Evolutionary conservation across 1,140 invertebrate species (phyloP).

Genomic region (Drosophila pseudoananassae): DNA sequence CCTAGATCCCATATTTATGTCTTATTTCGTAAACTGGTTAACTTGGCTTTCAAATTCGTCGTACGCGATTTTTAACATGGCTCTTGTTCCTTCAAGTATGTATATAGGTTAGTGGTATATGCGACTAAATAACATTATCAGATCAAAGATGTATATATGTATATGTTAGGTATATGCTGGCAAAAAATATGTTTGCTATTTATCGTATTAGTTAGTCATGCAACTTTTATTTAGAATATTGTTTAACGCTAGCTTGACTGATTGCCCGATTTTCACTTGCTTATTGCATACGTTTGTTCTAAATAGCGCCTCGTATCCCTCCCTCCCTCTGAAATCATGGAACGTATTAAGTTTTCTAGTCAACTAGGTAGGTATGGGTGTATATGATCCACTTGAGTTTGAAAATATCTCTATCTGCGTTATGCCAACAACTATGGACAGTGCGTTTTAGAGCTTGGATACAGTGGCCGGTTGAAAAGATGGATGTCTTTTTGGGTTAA

Average conservation of each 20-base stretch:
- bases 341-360: conserved; percentile 54
- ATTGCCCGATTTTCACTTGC: conserved; percentile 67
- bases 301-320: conserved; percentile 19
- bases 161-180: conserved; percentile 60
- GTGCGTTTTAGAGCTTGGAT: conserved; percentile 24
- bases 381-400: conserved; percentile 53
- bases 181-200: conserved; percentile 63
- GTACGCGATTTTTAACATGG: conserved; percentile 52
- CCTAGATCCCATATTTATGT: conserved; percentile 13
- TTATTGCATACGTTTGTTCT: conserved; percentile 45
- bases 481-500: neutral
- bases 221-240: conserved; percentile 53
- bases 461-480: neutral
- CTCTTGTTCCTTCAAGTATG: conserved; percentile 28
- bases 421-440: conserved; percentile 56
- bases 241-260: conserved; percentile 65
- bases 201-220: conserved; percentile 29
- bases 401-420: conserved; percentile 57
- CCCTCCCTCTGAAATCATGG: conserved; percentile 28
- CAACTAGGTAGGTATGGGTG: conserved; percentile 40
- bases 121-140: conserved; percentile 41
- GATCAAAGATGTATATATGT: conserved; percentile 44
- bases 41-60: conserved; percentile 73
- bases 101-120: conserved; percentile 38
- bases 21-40: conserved; percentile 51